These are phyloP conservation scores for Barbus barbus DNA, from an alignment of 2,113 vertebrate species.

Conservation along the genomic window DNA sequence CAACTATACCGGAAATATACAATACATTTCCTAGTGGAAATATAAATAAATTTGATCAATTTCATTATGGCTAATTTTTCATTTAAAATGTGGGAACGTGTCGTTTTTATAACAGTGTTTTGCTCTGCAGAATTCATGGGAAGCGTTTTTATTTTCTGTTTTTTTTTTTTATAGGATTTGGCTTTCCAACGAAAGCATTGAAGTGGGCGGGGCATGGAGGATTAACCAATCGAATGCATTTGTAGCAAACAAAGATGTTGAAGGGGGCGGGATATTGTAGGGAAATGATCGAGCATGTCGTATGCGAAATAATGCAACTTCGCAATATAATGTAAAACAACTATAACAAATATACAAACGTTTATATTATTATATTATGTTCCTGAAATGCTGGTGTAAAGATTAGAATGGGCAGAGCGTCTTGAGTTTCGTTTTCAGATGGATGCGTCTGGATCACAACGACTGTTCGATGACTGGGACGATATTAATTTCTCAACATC, in stretches of 20 bases:
- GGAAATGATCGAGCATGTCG: no score
- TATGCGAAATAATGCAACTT: background rate
- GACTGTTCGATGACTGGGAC: slow-evolving; percentile 34
- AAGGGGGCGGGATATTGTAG: background rate
- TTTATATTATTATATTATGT: background rate
- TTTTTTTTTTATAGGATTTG: no score
- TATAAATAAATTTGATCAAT: background rate
- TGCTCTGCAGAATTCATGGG: background rate
- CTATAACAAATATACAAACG: background rate
- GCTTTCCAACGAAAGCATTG: background rate
- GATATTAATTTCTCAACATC: slow-evolving; percentile 50
- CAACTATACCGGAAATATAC: no score
- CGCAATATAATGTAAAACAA: background rate
- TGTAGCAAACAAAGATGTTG: background rate
- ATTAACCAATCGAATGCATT: background rate
- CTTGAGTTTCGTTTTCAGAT: background rate
- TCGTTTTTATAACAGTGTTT: background rate
- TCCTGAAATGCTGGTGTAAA: background rate
- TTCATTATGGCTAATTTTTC: background rate
- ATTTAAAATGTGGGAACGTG: background rate
- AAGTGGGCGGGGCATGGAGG: background rate
- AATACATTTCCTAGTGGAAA: no score
- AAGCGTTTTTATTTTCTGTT: no score
- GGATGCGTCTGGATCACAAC: slow-evolving; percentile 4
- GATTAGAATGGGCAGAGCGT: background rate